Percentiles rank a stretch among this genome's conserved stretches.
Evolutionary conservation across 2,113 vertebrate species (phyloP).

Genomic region (Hippocampus comes): DNA sequence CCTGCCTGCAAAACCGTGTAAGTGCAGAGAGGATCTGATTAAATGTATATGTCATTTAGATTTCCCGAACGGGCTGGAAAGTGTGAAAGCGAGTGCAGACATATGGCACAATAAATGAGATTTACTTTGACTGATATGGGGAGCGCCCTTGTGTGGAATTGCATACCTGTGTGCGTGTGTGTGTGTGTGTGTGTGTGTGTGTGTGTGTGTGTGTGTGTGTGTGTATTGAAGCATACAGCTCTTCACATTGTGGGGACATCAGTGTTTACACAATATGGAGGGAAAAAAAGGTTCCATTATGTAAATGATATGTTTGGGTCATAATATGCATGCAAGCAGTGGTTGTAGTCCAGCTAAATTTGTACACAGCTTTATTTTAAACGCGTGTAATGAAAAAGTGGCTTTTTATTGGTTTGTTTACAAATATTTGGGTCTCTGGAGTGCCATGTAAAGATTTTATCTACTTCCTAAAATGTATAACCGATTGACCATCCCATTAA

Average conservation of each 20-base stretch:
- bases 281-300: not conserved
- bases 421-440: not conserved
- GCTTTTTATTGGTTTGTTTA: not conserved
- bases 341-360: not conserved
- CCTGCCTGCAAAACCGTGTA: slow-evolving; percentile 4
- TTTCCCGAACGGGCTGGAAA: slow-evolving; percentile 28
- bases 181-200: not conserved
- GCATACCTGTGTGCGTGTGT: not conserved
- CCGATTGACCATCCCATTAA: not conserved
- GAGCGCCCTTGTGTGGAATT: slow-evolving; percentile 1
- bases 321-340: not conserved
- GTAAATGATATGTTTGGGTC: not conserved
- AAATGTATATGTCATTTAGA: slow-evolving; percentile 22
- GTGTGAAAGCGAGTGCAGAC: slow-evolving; percentile 13
- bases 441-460: not conserved
- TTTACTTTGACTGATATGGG: slow-evolving; percentile 26
- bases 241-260: not conserved
- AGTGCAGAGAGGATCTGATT: slow-evolving; percentile 17
- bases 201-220: not conserved
- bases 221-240: not conserved
- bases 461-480: not conserved
- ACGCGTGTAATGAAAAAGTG: not conserved
- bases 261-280: not conserved
- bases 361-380: not conserved
- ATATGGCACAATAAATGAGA: slow-evolving; percentile 31